Evolutionary conservation across 2,113 vertebrate genomes (phyloP).

Genomic region (Neomonachus schauinslandi): DNA sequence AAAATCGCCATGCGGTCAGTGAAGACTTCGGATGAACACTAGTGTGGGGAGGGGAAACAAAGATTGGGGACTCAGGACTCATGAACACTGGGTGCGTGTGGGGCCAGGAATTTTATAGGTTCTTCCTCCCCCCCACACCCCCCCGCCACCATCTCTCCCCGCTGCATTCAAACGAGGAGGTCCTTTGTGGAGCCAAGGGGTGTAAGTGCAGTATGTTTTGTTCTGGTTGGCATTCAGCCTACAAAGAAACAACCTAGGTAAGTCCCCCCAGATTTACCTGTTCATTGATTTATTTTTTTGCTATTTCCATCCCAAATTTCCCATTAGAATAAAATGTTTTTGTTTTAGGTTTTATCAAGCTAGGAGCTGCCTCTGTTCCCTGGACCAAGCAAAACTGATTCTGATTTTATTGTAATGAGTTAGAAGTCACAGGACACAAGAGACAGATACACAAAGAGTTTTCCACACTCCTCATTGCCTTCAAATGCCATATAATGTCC

Average conservation of each 20-base stretch:
- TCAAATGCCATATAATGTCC: neutral
- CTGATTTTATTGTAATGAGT: neutral
- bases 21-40: neutral
- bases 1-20: fast-evolving
- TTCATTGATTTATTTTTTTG: neutral
- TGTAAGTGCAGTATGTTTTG: neutral
- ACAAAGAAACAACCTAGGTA: neutral
- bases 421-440: neutral
- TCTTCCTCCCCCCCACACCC: neutral
- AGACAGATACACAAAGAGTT: neutral
- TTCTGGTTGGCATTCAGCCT: neutral
- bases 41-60: neutral
- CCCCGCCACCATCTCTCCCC: neutral
- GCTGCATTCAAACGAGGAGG: neutral
- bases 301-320: neutral
- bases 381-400: neutral
- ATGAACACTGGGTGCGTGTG: neutral
- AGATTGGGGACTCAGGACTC: neutral
- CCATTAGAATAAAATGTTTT: neutral
- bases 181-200: neutral
- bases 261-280: neutral
- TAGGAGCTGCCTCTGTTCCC: neutral
- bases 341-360: neutral
- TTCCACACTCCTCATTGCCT: neutral
- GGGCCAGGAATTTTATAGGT: neutral